phyloP scores from a whole-genome alignment of 2,888 invertebrate species.

The Bembecia ichneumoniformis region DNA sequence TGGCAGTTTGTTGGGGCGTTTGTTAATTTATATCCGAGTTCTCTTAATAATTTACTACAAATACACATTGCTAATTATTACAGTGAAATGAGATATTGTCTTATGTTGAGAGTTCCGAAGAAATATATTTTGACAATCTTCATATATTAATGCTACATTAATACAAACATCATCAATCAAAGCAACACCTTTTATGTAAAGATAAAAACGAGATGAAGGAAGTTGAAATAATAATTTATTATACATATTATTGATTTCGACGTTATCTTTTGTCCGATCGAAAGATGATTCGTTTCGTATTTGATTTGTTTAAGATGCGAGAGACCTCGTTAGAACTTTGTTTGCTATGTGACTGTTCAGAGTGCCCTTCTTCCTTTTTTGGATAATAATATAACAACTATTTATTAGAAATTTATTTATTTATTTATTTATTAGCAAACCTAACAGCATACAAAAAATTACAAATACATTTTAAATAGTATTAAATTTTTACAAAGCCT shows the following conservation, averaged over 20 bases:
- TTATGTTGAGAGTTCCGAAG: no score
- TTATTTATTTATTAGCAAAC: no score
- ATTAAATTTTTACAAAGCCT: no score
- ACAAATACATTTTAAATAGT: no score
- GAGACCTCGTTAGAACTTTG: conserved; percentile 24
- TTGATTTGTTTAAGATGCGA: conserved; percentile 35
- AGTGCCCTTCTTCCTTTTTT: no score
- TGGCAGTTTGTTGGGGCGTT: conserved; percentile 30
- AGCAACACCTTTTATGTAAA: conserved; percentile 40
- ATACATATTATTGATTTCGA: conserved; percentile 50
- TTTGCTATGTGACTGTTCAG: no score
- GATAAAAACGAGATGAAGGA: conserved; percentile 55
- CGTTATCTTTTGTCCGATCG: conserved; percentile 63
- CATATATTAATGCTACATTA: background rate
- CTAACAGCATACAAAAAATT: no score
- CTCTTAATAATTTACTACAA: background rate
- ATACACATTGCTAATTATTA: background rate
- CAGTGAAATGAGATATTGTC: no score
- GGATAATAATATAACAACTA: no score
- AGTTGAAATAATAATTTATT: conserved; percentile 63
- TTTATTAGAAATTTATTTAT: no score
- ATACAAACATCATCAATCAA: conserved; percentile 54
- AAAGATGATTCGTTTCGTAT: conserved; percentile 43
- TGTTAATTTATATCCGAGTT: conserved; percentile 22
- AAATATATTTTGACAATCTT: no score